Evolutionary conservation across 2,113 vertebrate species (phyloP).

Genomic region (Gavia stellata): DNA sequence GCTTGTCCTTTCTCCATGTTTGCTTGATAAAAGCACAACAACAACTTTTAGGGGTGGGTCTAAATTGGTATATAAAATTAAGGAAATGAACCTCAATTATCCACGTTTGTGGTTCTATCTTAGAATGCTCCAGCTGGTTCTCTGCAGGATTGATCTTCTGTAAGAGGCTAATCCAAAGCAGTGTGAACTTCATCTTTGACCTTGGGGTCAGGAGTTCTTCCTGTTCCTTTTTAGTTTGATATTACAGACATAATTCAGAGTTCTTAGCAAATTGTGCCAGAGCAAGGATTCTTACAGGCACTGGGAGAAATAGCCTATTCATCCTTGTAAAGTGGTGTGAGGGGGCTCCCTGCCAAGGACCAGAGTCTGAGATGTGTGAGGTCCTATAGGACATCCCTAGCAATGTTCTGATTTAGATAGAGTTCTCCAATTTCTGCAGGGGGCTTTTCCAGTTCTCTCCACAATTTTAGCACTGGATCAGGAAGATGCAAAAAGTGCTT

Average conservation of each 20-base stretch:
- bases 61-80: neutral
- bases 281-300: neutral
- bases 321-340: neutral
- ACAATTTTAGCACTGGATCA: neutral
- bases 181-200: neutral
- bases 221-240: neutral
- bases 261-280: neutral
- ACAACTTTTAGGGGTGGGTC: neutral
- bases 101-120: neutral
- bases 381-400: neutral
- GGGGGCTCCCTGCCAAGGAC: neutral
- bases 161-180: neutral
- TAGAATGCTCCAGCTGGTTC: neutral
- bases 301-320: neutral
- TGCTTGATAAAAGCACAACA: neutral
- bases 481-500: neutral
- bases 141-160: neutral
- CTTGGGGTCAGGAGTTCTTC: neutral
- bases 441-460: neutral
- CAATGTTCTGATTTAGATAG: neutral
- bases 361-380: neutral
- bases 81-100: neutral
- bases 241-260: neutral
- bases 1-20: neutral
- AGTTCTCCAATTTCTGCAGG: neutral